Evolutionary conservation across 2,797 vertebrate species (phyloP).

Genomic region (Sardinella longiceps): DNA sequence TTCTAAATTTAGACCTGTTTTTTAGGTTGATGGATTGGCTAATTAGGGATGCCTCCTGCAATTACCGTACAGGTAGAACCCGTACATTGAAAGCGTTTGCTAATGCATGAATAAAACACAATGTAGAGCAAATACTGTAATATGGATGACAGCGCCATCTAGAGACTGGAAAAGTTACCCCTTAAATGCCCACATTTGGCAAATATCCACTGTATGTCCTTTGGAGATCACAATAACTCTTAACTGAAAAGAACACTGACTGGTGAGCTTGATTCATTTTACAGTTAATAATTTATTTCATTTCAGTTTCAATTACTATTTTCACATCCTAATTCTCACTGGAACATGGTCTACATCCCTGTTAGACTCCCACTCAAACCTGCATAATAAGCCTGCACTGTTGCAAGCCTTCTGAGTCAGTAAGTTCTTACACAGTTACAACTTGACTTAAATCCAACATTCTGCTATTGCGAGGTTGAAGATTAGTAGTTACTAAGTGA

Average conservation of each 20-base stretch:
- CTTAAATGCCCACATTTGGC: background rate
- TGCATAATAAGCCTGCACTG: background rate
- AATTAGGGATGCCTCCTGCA: background rate
- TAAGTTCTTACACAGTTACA: background rate
- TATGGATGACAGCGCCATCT: constrained; percentile 2
- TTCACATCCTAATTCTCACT: background rate
- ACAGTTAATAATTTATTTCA: constrained; percentile 10
- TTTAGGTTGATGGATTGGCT: too few relatives aligned
- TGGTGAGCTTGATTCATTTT: background rate
- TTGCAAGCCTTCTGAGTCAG: background rate
- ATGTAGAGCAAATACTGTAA: background rate
- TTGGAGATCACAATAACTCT: background rate
- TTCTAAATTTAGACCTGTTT: background rate
- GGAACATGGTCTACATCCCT: background rate
- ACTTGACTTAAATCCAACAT: background rate
- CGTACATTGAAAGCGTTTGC: background rate
- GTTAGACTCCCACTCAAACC: background rate
- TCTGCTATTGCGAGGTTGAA: background rate
- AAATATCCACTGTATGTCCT: background rate
- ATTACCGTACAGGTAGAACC: background rate
- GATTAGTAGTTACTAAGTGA: background rate
- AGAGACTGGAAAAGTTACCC: background rate
- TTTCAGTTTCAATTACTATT: background rate
- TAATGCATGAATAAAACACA: background rate
- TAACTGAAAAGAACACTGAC: background rate